Conservation (phyloP, 1,140 invertebrate genomes). For the Drosophila erecta region DNA sequence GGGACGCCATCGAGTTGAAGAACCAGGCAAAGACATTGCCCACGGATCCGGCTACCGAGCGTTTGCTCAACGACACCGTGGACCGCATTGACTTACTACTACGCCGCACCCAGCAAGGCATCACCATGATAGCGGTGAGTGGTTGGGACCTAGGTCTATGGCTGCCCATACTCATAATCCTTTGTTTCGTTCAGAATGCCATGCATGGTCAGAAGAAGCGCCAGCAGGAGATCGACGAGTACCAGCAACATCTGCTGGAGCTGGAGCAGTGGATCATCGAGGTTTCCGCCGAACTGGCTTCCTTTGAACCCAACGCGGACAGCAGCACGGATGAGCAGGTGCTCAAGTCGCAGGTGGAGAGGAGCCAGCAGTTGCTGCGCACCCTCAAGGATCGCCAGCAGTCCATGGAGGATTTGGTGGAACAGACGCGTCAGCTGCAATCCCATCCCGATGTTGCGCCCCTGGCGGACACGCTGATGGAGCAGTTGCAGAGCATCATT, state of each 20-base stretch:
- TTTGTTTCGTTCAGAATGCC: constrained; percentile 83
- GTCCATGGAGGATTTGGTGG: constrained; percentile 74
- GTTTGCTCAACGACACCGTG: constrained; percentile 71
- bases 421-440: constrained; percentile 74
- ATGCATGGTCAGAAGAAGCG: constrained; percentile 86
- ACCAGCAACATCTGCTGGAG: constrained; percentile 87
- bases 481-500: constrained; percentile 77
- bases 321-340: constrained; percentile 71
- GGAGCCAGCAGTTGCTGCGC: constrained; percentile 71
- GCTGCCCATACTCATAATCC: not conserved
- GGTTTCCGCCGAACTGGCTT: constrained; percentile 71
- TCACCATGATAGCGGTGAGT: constrained; percentile 82
- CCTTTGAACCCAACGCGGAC: constrained; percentile 67
- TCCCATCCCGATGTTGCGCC: constrained; percentile 79
- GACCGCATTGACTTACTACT: constrained; percentile 79
- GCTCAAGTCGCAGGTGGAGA: constrained; percentile 71
- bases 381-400: constrained; percentile 79
- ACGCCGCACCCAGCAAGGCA: constrained; percentile 78
- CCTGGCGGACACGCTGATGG: constrained; percentile 70
- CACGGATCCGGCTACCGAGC: constrained; percentile 73
- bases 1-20: constrained; percentile 66
- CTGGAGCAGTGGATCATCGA: constrained; percentile 87
- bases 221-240: constrained; percentile 86
- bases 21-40: constrained; percentile 65
- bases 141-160: not conserved